Evolutionary conservation across 2,888 invertebrate species (phyloP).

Genomic region (Apamea crenata): DNA sequence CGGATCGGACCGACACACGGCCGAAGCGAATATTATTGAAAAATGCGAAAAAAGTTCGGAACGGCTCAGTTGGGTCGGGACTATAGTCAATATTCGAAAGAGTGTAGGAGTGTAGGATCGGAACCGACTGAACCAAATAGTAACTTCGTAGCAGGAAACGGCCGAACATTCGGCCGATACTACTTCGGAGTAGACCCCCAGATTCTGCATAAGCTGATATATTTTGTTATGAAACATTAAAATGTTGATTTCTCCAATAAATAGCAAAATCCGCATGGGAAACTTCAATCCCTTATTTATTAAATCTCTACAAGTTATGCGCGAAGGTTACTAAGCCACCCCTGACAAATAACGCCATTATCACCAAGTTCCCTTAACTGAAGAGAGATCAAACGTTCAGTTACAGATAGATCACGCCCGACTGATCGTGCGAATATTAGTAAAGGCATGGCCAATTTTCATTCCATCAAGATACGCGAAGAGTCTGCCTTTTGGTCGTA

Average conservation of each 20-base stretch:
- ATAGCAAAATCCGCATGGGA: slow-evolving; percentile 22
- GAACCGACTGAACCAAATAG: too few relatives aligned
- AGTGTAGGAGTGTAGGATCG: too few relatives aligned
- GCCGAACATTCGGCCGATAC: too few relatives aligned
- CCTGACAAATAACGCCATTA: slow-evolving; percentile 22
- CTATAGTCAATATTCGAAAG: too few relatives aligned
- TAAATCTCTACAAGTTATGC: slow-evolving; percentile 58
- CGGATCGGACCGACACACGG: too few relatives aligned
- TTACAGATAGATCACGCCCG: slow-evolving; percentile 57
- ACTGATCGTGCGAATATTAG: not conserved
- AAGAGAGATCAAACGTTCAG: slow-evolving; percentile 39
- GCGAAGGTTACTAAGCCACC: slow-evolving; percentile 23
- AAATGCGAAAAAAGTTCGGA: too few relatives aligned
- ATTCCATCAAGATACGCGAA: not conserved
- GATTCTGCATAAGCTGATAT: not conserved
- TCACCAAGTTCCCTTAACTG: slow-evolving; percentile 23
- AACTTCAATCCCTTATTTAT: slow-evolving; percentile 4
- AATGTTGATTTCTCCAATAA: not conserved
- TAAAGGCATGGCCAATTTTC: not conserved
- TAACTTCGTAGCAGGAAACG: too few relatives aligned
- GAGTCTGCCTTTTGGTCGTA: not conserved
- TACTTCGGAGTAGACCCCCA: too few relatives aligned
- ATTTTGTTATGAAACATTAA: not conserved
- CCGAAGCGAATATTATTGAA: too few relatives aligned
- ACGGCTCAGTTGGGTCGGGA: too few relatives aligned